Evolutionary conservation across 2,797 vertebrate genomes (phyloP), one percentile per base, ranked within the genome.

Genomic region (Falco naumanni): DNA sequence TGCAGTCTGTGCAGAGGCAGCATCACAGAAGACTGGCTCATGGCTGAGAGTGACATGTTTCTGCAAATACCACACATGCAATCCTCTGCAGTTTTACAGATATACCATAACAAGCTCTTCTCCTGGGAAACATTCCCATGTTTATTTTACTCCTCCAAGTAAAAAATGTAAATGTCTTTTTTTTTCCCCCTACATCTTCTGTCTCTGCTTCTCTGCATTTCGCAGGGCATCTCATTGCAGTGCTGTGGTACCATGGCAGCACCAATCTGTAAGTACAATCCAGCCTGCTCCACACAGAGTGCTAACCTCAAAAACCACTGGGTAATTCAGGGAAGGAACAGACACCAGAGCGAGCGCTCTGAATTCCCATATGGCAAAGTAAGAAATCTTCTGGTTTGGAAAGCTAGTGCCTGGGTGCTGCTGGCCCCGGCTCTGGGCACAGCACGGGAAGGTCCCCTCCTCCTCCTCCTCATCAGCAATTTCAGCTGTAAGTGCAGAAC

Each of bases 141-240:
- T 89, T 96, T 95, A 83, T 91, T 92, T 91, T 79, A 85, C 92
- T 96, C 60, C 60, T 87, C 89, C 60, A 47, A 89, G 81, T 80
- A 31, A 77, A 78, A 95, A 88, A 93, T 72, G 48, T 56, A 90
- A 90, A 95, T 93, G 91, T 34, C 69, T 80, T 75, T 45, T 75
- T 11, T 11, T 4, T 43, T 43, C 43, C 29, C 82, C 51, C 71
- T n/a, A 47, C 71, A 71, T 80, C 75, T 90, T 70, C 64, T 91
- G 71, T 7, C 92, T 93, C 31, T 68, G 78, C 78, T 41, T 34
- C 84, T 61, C 88, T 26, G 34, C 47, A 25, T 59, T 79, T 79
- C 34, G 57, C 71, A 56, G 88, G 87, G 81, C 80, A 48, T 56
- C 45, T 43, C 86, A 71, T 39, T 48, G 0, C 85, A 3, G 6